Evolutionary conservation across 92 coral and sea anemone species (phyloP), one percentile per base, ranked within the genome.

Genomic region (Micromussa lordhowensis): DNA sequence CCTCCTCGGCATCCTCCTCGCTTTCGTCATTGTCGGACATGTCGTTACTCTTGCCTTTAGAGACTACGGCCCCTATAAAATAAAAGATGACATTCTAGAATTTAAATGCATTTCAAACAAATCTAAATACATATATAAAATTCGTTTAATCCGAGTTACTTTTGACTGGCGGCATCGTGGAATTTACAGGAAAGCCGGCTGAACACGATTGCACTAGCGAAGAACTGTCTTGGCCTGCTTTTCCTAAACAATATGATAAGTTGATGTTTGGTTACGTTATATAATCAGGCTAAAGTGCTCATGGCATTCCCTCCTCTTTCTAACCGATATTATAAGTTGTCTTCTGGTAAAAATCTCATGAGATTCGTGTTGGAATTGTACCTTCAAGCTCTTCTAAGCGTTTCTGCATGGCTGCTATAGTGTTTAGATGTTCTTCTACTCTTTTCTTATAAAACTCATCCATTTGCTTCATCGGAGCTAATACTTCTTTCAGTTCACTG

Each of bases 1-100:
- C n/a, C n/a, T n/a, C n/a, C n/a, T n/a, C 81, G 40, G 64, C 66
- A 31, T 77, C 81, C 81, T 77, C 81, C 22, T 77, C 35, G 81
- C 81, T 77, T 48, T 77, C 4, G 64, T 77, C 64, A 3, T 24
- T 22, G 9, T 24, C 36, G 38, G 64, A 77, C 58, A 51, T 48
- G 81, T 77, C 81, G n/a, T 77, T 77, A 0, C 48, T 40, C 48
- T 40, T 40, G 48, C 64, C 81, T 31, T 49, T 77, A 35, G 79
- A 49, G 55, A 26, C 29, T 48, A 64, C 38, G 66, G 81, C 81
- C 55, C 35, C 81, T 77, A 77, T 64, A 77, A 77, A 77, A 48
- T 48, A 77, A 77, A 77, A 75, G 22, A 77, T 77, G 51, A 49
- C 59, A 51, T 32, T 77, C 81, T 11, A 63, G 51, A 44, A 77